Evolutionary conservation across 2,888 invertebrate genomes (phyloP), one percentile per base, ranked within the genome.

Genomic region (Eristalinus aeneus): DNA sequence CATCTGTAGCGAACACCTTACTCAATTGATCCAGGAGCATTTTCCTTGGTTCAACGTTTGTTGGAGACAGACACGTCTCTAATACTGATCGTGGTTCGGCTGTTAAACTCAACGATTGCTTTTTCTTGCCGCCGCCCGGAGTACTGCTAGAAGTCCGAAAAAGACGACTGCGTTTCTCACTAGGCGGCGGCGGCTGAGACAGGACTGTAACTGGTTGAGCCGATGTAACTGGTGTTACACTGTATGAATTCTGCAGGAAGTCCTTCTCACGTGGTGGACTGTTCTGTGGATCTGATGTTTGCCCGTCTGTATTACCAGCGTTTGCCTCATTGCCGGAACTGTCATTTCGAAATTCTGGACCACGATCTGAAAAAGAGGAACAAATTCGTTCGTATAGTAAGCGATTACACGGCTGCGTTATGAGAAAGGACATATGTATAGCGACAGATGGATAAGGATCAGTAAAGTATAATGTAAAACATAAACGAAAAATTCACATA

Each of bases 1-100:
- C 96, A 89, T 98, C 98, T 88, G 96, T 94, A 80, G 97, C 96
- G 88, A 98, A 94, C 73, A 97, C 95, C 85, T 96, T 95, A 83
- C 94, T 93, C 88, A 98, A 93, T 93, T 97, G 97, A 92, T 98
- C 98, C 89, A 97, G 93, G 86, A 97, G 94, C 73, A 95, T 94
- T 92, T 96, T 96, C 86, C 96, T 94, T 39, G 96, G 96, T 95
- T 96, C 93, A 71, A 93, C 92, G 89, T 93, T 93, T 69, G 93
- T 93, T 32, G 93, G 93, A 78, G 93, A 93, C 88, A 93, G 88
- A 82, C 93, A 93, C 71, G 93, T 91, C 88, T 93, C 93, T 90
- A 93, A 90, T 89, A 92, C 91, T 88, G 92, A 92, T 85, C 92
- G 92, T 32, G 93, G 92, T 88, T 94, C 94, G 9, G 93, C 91